Conservation (phyloP, 30 jellyfish, hydroid and myxozoan species). For the Rhopilema esculentum region DNA sequence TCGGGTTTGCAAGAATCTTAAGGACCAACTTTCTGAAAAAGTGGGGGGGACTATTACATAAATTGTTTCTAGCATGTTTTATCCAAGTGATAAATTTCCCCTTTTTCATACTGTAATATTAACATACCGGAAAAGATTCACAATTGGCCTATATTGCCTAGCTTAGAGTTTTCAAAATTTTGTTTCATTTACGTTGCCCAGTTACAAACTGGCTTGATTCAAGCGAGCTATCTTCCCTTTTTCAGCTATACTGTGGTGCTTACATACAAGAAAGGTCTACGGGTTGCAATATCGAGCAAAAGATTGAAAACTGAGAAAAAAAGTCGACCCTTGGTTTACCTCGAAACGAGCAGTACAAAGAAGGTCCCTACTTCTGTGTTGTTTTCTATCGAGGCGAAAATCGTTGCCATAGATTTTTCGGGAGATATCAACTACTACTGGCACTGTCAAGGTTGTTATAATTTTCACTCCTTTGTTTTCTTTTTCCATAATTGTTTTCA, state of each 20-base stretch:
- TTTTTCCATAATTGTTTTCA: no score
- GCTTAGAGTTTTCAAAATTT: no score
- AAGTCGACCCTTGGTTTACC: neutral
- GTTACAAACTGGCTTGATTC: neutral
- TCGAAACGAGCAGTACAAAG: neutral
- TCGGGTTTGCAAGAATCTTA: no score
- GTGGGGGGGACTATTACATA: no score
- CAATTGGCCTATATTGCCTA: no score
- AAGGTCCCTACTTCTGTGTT: neutral
- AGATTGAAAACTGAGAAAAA: neutral
- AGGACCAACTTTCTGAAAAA: no score
- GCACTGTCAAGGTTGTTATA: neutral
- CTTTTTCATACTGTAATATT: no score
- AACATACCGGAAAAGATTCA: no score
- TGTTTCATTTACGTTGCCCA: neutral
- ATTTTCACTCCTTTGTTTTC: no score
- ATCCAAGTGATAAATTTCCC: no score
- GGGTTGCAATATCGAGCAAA: neutral
- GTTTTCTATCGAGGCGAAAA: neutral
- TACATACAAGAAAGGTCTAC: neutral
- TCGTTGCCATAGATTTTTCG: neutral
- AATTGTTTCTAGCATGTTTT: no score
- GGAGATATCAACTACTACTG: neutral
- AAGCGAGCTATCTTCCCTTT: neutral
- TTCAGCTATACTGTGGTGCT: constrained; percentile 7